Evolutionary conservation across 2,888 invertebrate species (phyloP), one percentile per base, ranked within the genome.

Genomic region (Athalia cordata): DNA sequence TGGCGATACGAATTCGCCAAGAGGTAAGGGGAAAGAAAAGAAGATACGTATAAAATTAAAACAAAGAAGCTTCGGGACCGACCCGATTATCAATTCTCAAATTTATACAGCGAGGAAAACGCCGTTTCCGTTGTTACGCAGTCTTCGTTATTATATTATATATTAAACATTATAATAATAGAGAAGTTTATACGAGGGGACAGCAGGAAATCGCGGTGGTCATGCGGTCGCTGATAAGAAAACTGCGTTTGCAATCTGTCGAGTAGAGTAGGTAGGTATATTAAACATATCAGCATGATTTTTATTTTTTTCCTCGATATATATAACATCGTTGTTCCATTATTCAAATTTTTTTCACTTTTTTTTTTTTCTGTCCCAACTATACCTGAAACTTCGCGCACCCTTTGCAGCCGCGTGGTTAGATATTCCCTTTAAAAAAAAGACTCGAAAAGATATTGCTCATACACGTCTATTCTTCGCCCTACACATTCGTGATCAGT

Each of bases 51-150:
- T 29, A 3, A 11, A 45, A 43, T 1, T 0, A n/a, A 13, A 11
- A 64, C 8, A 64, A 11, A 64, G 9, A 11, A 45, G n/a, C 9
- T 57, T 55, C 70, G 7, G 43, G 57, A 4, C 29, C 9, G 55
- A 59, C 50, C 50, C 11, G 11, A 5, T 72, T 72, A 72, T 72
- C 72, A 72, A 57, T 59, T 72, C 52, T 29, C 13, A 45, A 47
- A 45, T 59, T 47, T 6, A n/a, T 64, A 64, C n/a, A 65, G 9
- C 47, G 8, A 45, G 57, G 13, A 59, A 72, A 72, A 72, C 13
- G 59, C 43, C n/a, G 49, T 59, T 72, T 72, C 72, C 72, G 72
- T 72, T 72, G 45, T 72, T 72, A 52, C 72, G 72, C 59, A 59
- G 72, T 8, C 72, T 5, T 11, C 72, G 29, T 29, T 29, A 29